Evolutionary conservation across 2,888 invertebrate genomes (phyloP).

Genomic region (Autographa gamma): DNA sequence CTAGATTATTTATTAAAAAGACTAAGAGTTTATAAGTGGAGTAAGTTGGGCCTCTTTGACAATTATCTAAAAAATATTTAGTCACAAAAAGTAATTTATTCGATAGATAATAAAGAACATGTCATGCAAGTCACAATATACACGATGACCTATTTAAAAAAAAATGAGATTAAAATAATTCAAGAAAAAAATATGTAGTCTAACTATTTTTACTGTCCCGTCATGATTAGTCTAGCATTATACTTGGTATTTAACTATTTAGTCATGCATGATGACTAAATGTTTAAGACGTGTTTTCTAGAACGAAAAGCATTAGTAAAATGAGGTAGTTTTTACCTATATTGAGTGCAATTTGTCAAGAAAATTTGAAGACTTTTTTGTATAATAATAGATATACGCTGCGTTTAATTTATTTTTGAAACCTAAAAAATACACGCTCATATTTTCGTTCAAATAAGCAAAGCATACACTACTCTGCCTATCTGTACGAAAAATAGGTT

Average conservation of each 20-base stretch:
- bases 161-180: too few species aligned
- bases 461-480: too few species aligned
- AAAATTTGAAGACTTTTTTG: not conserved
- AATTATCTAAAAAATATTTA: too few species aligned
- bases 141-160: not conserved
- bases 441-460: too few species aligned
- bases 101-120: not conserved
- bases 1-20: too few species aligned
- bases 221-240: not conserved
- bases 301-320: not conserved
- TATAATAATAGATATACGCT: too few species aligned
- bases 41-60: too few species aligned
- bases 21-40: too few species aligned
- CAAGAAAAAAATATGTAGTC: not conserved
- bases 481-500: too few species aligned
- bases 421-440: too few species aligned
- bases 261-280: conserved; percentile 4
- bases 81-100: not conserved
- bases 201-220: not conserved
- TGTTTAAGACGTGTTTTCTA: not conserved
- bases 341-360: not conserved
- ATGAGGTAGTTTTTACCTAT: not conserved
- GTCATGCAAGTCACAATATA: not conserved
- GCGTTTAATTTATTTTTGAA: too few species aligned
- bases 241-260: not conserved